A percentile compares a stretch with the other conserved stretches of the same genome.
phyloP scores from a whole-genome alignment of 1,140 invertebrate genomes.

The Helicoverpa zea region DNA sequence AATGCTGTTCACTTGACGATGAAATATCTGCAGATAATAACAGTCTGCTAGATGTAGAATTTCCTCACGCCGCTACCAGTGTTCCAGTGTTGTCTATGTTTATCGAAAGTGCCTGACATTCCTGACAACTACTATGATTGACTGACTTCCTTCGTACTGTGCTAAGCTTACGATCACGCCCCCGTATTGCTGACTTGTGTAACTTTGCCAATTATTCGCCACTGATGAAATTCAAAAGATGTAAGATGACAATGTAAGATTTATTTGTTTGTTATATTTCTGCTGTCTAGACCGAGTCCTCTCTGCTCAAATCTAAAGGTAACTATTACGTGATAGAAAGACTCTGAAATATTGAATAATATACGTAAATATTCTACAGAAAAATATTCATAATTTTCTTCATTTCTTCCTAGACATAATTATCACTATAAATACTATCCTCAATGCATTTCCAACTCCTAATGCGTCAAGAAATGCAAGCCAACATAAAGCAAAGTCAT shows the following conservation, averaged over 20 bases:
- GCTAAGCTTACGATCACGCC: neutral
- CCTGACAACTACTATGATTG: constrained; percentile 33
- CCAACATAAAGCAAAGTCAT: constrained; percentile 19
- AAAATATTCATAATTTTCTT: too few relatives aligned
- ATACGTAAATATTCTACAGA: too few relatives aligned
- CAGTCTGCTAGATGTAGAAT: neutral
- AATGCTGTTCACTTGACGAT: neutral
- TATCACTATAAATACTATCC: neutral
- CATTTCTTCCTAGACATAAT: too few relatives aligned
- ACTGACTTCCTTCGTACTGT: neutral
- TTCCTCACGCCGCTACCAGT: constrained; percentile 5
- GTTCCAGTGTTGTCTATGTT: neutral
- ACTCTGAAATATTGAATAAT: too few relatives aligned
- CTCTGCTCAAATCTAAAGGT: neutral
- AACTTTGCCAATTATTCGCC: constrained; percentile 3
- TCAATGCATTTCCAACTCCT: neutral
- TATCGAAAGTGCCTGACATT: constrained; percentile 35
- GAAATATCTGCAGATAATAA: constrained; percentile 10
- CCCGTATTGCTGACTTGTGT: neutral
- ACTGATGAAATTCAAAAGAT: constrained; percentile 4
- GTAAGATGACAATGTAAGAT: too few relatives aligned
- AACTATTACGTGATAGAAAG: too few relatives aligned
- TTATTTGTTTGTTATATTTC: too few relatives aligned
- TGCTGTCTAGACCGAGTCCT: neutral
- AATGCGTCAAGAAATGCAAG: neutral